Percentiles rank a stretch among this genome's conserved stretches.
Conservation (phyloP, 2,888 invertebrate genomes). For the Protophormia terraenovae region DNA sequence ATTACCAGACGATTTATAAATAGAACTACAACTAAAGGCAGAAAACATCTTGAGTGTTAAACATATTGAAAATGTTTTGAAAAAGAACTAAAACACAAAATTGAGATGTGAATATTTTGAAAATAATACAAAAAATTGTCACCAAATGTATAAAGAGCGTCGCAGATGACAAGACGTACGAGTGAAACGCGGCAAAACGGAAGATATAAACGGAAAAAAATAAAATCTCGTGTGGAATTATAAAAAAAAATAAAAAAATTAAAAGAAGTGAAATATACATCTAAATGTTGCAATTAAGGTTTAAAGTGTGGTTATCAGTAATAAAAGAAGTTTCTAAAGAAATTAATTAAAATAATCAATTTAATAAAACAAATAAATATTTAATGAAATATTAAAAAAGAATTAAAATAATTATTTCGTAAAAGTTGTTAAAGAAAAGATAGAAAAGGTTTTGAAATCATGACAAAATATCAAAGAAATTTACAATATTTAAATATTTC, state of each 20-base stretch:
- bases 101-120: conserved; percentile 66
- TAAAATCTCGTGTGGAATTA: neutral
- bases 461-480: conserved; percentile 60
- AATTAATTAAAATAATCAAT: neutral
- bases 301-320: neutral
- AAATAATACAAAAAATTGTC: conserved; percentile 72
- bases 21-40: conserved; percentile 74
- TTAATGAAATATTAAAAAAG: neutral
- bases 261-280: neutral
- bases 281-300: neutral
- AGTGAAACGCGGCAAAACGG: conserved; percentile 51
- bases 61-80: conserved; percentile 71
- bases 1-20: conserved; percentile 74
- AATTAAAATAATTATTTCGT: neutral
- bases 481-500: conserved; percentile 46
- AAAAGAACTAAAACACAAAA: conserved; percentile 69
- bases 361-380: neutral
- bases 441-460: conserved; percentile 1
- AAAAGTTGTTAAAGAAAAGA: neutral
- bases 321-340: no score
- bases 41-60: conserved; percentile 68
- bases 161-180: conserved; percentile 71
- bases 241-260: neutral
- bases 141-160: conserved; percentile 78
- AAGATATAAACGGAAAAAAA: conserved; percentile 13